Conservation (phyloP, 2,888 invertebrate species). For the Nephrotoma guestfalica region DNA sequence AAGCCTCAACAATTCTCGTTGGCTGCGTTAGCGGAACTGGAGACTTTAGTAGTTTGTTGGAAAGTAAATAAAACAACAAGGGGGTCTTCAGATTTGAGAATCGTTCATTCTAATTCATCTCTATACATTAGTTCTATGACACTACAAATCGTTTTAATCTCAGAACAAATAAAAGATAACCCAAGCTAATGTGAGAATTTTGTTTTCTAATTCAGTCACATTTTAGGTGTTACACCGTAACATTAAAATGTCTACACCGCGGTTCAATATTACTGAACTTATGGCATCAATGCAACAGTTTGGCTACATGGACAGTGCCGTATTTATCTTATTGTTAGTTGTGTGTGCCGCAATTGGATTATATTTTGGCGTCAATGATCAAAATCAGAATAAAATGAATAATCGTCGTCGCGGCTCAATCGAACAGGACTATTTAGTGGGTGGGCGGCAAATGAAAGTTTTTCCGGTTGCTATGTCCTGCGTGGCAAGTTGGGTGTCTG, state of each 20-base stretch:
- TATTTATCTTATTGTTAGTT: background rate
- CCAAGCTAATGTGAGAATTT: no score
- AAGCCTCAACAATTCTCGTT: no score
- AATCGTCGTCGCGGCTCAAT: background rate
- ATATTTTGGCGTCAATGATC: background rate
- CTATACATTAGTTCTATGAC: no score
- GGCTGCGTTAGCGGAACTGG: no score
- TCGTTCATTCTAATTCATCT: no score
- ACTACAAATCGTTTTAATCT: no score
- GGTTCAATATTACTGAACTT: background rate
- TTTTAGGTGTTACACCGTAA: no score
- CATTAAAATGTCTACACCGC: background rate
- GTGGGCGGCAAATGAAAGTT: conserved; percentile 56
- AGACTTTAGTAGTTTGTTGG: no score
- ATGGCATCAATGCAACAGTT: background rate
- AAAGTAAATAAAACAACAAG: no score
- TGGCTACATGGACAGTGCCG: background rate
- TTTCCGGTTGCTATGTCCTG: conserved; percentile 65
- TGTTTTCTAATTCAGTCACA: no score
- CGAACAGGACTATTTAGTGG: conserved; percentile 50
- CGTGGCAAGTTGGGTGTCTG: conserved; percentile 48
- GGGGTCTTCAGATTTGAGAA: no score
- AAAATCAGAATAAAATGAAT: background rate
- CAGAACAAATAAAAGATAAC: no score
- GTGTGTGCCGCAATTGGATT: background rate